Evolutionary conservation across 2,113 vertebrate genomes (phyloP), one percentile per base, ranked within the genome.

Genomic region (Catharus fuscescens): DNA sequence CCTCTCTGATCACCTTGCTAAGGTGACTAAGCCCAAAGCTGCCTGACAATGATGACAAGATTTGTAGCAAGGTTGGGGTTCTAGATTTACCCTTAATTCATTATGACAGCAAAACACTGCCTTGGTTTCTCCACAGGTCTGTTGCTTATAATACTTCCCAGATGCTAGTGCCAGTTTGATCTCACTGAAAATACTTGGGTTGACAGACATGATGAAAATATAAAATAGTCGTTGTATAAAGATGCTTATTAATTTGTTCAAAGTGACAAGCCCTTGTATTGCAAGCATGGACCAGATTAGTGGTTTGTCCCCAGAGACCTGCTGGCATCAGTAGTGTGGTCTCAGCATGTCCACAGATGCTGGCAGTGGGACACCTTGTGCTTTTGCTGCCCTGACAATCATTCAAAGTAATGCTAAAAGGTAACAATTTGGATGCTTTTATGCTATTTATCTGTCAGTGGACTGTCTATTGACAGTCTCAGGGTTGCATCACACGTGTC

Each of bases 401-500:
- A 15, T 85, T 92, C 25, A 34, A 32, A 82, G 19, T 21, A 42
- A 44, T 73, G 25, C 21, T 77, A 29, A 38, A 38, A 82, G 50
- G 28, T 34, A 53, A 29, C 12, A 9, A 6, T 31, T 48, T 81
- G 45, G 59, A 34, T 94, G 31, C 21, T 82, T 92, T 72, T 61
- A 15, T 0, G 1, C 9, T 45, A 23, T 3, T 9, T 59, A 6
- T 36, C 32, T 77, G 9, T 40, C 34, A 24, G 28, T 47, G 31
- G 32, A 18, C 50, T 87, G 2, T 53, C n/a, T 78, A 29, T n/a
- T 47, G 71, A 32, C 10, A 28, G 16, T 34, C 20, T 90, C 8
- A 10, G 52, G 26, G 24, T 59, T 1, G 3, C 57, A 54, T 80
- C 32, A 16, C 32, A 16, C 1, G 1, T 2, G 2, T 62, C 8